Percentiles rank a stretch among this genome's conserved stretches.
Conservation (phyloP, 30 jellyfish, hydroid and myxozoan species). For the Phacellophora camtschatica region DNA sequence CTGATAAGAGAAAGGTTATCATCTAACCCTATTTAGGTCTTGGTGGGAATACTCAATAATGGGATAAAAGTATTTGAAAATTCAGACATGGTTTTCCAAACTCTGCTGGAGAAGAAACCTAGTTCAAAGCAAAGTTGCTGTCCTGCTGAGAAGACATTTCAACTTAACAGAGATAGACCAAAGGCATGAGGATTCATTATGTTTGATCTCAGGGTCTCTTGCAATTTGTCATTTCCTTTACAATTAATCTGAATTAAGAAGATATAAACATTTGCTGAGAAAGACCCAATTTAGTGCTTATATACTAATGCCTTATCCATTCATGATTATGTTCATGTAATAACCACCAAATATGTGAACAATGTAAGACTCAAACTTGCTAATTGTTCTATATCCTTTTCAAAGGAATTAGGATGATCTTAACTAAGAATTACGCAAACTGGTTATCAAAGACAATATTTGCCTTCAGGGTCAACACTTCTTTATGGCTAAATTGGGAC, state of each 20-base stretch:
- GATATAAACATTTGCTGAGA: not conserved
- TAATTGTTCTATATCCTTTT: not conserved
- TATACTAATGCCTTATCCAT: too few species aligned
- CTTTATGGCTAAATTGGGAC: not conserved
- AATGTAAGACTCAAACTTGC: not conserved
- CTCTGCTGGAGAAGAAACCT: too few species aligned
- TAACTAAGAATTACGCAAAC: not conserved
- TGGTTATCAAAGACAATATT: slow-evolving; percentile 15
- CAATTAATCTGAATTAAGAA: not conserved
- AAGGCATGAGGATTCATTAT: slow-evolving; percentile 62
- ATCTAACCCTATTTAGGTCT: too few species aligned
- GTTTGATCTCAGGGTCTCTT: slow-evolving; percentile 27
- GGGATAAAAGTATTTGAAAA: not conserved
- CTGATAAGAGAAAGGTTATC: too few species aligned
- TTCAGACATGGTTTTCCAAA: not conserved
- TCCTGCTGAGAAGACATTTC: slow-evolving; percentile 33
- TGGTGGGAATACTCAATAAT: not conserved
- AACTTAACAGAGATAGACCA: slow-evolving; percentile 33
- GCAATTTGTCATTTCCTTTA: slow-evolving; percentile 42
- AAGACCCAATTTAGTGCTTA: slow-evolving; percentile 4
- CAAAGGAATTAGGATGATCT: slow-evolving; percentile 22
- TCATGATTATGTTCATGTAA: too few species aligned
- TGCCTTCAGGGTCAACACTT: slow-evolving; percentile 14
- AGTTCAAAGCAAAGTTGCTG: too few species aligned
- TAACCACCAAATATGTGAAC: slow-evolving; percentile 54